Evolutionary conservation across 2,797 vertebrate genomes (phyloP), one percentile per base, ranked within the genome.

Genomic region (Merluccius polli): DNA sequence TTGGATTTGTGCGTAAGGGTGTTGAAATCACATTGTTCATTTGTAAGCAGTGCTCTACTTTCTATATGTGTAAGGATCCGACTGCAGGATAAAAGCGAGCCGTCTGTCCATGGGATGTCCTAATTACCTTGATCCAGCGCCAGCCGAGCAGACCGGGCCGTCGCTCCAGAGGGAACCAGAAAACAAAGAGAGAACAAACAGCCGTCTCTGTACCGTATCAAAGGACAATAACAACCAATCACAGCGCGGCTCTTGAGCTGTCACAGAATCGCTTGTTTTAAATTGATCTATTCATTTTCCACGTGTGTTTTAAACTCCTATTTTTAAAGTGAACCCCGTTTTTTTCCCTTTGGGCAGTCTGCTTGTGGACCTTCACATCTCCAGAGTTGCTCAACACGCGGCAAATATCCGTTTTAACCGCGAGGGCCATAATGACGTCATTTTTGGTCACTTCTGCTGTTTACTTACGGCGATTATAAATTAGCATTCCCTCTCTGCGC

Each of bases 71-170:
- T 63, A 27, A 3, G 8, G 52, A 63, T 63, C 8, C 27, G 52
- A 27, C 10, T 63, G 52, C n/a, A 15, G 52, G 52, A 63, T 3
- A 27, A 27, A 27, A 65, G n/a, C 0, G 9, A 27, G n/a, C 24
- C 10, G 7, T 27, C 59, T n/a, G 6, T 63, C 52, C 21, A n/a
- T 63, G 52, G 52, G 59, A 27, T 65, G 59, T 65, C 12, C 59
- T 65, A 65, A 65, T 65, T 65, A 65, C 59, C n/a, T 65, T 65
- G n/a, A 65, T 65, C 59, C 59, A 27, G 59, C 11, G 24, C 59
- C 59, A 65, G 59, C 59, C 24, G 7, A 59, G 52, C 52, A 21
- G 52, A 7, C 52, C n/a, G 16, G 52, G 7, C 21, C 7, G 6
- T 10, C 21, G n/a, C 7, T 59, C 52, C 6, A 24, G 59, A 65